These are phyloP conservation scores for Catostylus mosaicus DNA, from an alignment of 30 jellyfish, hydroid and myxozoan genomes.

Conservation along the genomic window DNA sequence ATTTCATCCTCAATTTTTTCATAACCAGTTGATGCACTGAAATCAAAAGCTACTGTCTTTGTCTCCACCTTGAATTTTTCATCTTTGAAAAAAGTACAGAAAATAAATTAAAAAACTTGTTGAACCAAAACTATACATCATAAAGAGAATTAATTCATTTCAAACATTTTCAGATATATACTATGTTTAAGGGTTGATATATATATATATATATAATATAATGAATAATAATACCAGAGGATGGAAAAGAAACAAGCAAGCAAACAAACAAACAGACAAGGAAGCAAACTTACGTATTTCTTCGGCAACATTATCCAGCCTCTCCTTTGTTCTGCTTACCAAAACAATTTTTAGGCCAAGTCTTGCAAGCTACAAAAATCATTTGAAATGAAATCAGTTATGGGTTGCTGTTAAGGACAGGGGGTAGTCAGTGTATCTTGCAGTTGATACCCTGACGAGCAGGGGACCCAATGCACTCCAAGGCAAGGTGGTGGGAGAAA, in stretches of 20 bases:
- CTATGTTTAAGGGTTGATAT: too few relatives aligned
- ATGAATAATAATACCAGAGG: too few relatives aligned
- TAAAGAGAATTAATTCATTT: too few relatives aligned
- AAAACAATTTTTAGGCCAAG: slow-evolving; percentile 75
- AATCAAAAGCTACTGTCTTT: slow-evolving; percentile 65
- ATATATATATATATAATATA: too few relatives aligned
- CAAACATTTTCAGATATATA: background rate
- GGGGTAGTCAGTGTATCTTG: too few relatives aligned
- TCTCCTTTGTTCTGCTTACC: slow-evolving; percentile 88
- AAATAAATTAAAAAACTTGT: background rate
- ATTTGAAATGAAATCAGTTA: too few relatives aligned
- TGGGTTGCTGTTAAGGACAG: too few relatives aligned
- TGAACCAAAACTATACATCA: background rate
- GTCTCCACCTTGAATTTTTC: slow-evolving; percentile 24
- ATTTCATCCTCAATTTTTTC: slow-evolving; percentile 62
- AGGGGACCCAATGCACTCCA: too few relatives aligned
- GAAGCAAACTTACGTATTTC: slow-evolving; percentile 65
- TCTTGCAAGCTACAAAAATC: slow-evolving; percentile 76
- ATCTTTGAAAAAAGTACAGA: background rate
- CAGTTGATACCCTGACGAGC: too few relatives aligned
- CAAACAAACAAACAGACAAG: background rate
- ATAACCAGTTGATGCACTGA: slow-evolving; percentile 61
- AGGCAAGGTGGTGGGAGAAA: too few relatives aligned
- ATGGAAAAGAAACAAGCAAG: too few relatives aligned
- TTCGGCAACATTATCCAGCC: slow-evolving; percentile 61